Percentiles rank a stretch among this genome's conserved stretches.
phyloP scores from a whole-genome alignment of 1,140 invertebrate species.

The Melitaea cinxia region DNA sequence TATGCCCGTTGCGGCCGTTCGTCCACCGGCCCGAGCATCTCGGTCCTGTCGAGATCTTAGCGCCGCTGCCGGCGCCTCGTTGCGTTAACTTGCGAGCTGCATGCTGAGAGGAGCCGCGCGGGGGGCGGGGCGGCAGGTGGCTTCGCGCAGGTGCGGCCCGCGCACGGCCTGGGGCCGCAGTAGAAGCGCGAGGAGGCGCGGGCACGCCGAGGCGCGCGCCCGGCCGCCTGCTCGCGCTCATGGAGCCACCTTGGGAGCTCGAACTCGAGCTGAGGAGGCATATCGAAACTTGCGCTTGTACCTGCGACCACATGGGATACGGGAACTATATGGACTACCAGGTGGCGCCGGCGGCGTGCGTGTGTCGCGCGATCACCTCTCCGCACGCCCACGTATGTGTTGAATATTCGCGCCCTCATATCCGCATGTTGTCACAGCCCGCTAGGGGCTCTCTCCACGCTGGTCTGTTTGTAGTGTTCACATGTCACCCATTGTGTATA shows the following conservation, averaged over 20 bases:
- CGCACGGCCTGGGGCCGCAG: conserved; percentile 65
- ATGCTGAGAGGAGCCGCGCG: conserved; percentile 57
- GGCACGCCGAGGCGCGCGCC: conserved; percentile 58
- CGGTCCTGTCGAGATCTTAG: conserved; percentile 50
- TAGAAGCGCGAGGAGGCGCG: conserved; percentile 62
- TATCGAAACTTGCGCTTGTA: conserved; percentile 92
- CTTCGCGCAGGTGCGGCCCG: conserved; percentile 67
- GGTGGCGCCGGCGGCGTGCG: conserved; percentile 83
- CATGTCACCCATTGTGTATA: conserved; percentile 39
- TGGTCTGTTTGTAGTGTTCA: conserved; percentile 44
- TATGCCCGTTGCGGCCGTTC: conserved; percentile 54
- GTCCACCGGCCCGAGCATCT: conserved; percentile 44
- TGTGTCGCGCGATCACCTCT: conserved; percentile 77
- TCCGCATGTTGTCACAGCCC: conserved; percentile 50
- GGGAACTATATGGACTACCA: conserved; percentile 95
- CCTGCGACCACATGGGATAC: conserved; percentile 95
- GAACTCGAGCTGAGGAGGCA: conserved; percentile 89
- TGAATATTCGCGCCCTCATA: conserved; percentile 38
- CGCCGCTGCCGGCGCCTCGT: conserved; percentile 45
- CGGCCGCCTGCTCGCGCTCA: conserved; percentile 67
- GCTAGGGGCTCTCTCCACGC: conserved; percentile 37
- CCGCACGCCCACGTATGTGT: conserved; percentile 79
- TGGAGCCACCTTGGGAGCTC: conserved; percentile 81
- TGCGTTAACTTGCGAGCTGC: conserved; percentile 51
- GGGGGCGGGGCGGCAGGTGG: conserved; percentile 63